phyloP scores from a whole-genome alignment of 2,797 vertebrate genomes.

The Sebastes miniatus region DNA sequence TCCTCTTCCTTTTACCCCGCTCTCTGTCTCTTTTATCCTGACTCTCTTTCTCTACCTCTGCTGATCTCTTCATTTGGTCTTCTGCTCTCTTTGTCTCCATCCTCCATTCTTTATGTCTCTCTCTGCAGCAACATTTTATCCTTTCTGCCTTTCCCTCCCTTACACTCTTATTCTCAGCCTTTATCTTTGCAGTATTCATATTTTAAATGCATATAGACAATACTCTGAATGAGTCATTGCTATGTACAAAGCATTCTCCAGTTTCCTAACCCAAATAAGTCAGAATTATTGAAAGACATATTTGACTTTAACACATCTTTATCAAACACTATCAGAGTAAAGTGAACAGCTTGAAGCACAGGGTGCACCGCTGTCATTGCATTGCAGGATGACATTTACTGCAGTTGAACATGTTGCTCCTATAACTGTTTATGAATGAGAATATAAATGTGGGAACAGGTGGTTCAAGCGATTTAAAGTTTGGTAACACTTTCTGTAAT shows the following conservation, averaged over 20 bases:
- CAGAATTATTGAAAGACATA: not conserved
- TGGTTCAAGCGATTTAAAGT: no score
- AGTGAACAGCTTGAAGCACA: not conserved
- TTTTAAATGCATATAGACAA: not conserved
- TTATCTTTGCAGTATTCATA: not conserved
- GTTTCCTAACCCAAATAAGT: not conserved
- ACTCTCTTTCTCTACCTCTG: not conserved
- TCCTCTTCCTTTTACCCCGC: not conserved
- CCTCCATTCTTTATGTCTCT: not conserved
- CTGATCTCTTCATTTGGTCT: not conserved
- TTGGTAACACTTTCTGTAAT: no score
- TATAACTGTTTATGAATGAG: not conserved
- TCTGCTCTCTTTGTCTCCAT: not conserved
- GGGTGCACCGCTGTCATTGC: rapidly evolving
- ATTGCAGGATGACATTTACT: not conserved
- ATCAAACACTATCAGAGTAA: not conserved
- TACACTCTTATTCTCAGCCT: not conserved
- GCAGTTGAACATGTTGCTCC: no score
- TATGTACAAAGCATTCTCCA: not conserved
- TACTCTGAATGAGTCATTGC: not conserved
- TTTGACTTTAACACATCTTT: not conserved
- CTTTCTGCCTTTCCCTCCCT: not conserved
- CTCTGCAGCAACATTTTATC: not conserved
- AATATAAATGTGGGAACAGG: not conserved
- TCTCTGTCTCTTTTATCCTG: not conserved